phyloP scores from a whole-genome alignment of 2,888 invertebrate species.

The Sinohyriopsis cumingii region DNA sequence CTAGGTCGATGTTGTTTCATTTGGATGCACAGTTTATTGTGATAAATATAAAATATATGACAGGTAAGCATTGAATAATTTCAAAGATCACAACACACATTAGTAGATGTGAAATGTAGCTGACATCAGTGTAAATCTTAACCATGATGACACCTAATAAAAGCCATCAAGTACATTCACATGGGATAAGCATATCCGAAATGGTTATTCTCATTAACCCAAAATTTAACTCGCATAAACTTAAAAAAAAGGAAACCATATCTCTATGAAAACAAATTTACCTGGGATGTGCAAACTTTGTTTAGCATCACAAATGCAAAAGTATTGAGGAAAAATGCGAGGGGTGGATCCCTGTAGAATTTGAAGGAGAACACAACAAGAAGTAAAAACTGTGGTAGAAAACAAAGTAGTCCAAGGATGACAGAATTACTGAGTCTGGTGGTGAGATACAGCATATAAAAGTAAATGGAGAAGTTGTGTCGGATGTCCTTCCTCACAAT shows the following conservation, averaged over 20 bases:
- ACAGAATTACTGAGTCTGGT: slow-evolving; percentile 46
- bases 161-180: no score
- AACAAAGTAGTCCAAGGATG: slow-evolving; percentile 77
- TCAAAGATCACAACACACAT: no score
- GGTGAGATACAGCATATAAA: slow-evolving; percentile 89
- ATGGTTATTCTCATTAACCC: no score
- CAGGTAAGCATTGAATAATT: no score
- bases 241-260: slow-evolving; percentile 3
- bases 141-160: no score
- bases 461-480: slow-evolving; percentile 97
- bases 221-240: not conserved
- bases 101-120: no score
- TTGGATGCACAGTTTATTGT: no score
- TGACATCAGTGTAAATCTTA: no score
- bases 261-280: slow-evolving; percentile 23
- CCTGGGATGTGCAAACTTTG: slow-evolving; percentile 95
- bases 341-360: slow-evolving; percentile 79
- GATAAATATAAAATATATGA: no score
- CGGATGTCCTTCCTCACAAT: slow-evolving; percentile 87
- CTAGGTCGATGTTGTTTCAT: no score
- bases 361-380: slow-evolving; percentile 54
- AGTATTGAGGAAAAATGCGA: slow-evolving; percentile 88
- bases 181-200: no score
- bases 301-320: slow-evolving; percentile 93
- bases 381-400: slow-evolving; percentile 78